Base-by-base conservation (phyloP, 2,888 invertebrate species). In the Agrotis segetum region DNA sequence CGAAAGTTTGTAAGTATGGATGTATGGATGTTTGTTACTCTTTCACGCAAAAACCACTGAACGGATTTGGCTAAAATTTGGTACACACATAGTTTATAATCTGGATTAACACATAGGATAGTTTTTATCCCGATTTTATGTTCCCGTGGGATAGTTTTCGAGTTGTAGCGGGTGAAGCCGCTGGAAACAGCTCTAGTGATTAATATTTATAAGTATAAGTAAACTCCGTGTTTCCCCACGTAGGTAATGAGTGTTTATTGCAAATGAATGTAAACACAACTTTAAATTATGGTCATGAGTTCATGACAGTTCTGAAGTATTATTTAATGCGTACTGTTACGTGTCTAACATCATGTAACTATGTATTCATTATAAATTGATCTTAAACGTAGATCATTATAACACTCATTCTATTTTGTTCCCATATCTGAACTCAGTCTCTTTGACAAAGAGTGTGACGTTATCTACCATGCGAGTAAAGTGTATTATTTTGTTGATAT, bases 201-300 rank as follows among this genome's bases (percentile, higher is more conserved):
- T 55, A 17, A 16, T n/a, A 24, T 2, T 24, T 24, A 34, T 34
- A 16, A 50, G 7, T 47, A 14, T 14, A 70, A 49, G 52, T 44
- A 29, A 62, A 71, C 21, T 46, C 11, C 9, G 24, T 75, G 21
- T 80, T 60, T 65, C n/a, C 24, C 16, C 47, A 64, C 16, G 0
- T 72, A n/a, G n/a, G n/a, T n/a, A 47, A 40, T 4, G 40, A 64
- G 29, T 60, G 59, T 59, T 59, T 50, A 79, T 67, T 52, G 67
- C 62, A 53, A 81, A 81, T 75, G 21, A 19, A 75, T 69, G 56
- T 68, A 62, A 65, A 69, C 52, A 67, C 49, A 19, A 46, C 29
- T 53, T 62, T 40, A 49, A 65, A 60, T 73, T 21, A 64, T 61
- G 19, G 5, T 46, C 63, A 63, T 46, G 75, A 40, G 40, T 40